Base-by-base conservation (phyloP, 2,113 vertebrate genomes). In the Oophaga pumilio region DNA sequence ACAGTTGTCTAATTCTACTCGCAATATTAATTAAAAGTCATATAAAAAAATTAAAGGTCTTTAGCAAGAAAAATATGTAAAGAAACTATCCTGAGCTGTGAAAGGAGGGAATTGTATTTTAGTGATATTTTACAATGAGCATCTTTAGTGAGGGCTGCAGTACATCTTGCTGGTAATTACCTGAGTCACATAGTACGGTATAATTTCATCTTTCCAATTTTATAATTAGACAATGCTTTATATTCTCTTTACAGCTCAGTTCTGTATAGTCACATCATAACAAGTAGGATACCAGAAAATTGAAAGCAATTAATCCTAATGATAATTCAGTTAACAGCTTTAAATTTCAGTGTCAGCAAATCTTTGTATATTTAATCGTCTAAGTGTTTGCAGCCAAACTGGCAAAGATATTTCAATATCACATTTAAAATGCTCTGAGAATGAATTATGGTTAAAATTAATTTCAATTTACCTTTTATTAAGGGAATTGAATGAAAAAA, bases 301-400 rank as follows among this genome's bases (percentile, higher is more conserved):
- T 26, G 0, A 81, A 81, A 8, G 33, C 79, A 49, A 82, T 82
- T 66, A 82, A 50, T 64, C 28, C 80, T 82, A 82, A 66, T 82
- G 62, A 82, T 66, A 22, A 66, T 64, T 66, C 22, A 13, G 33
- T 50, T 82, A 82, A 50, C 79, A 49, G 28, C 60, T 8, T 82
- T 43, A 66, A 20, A 82, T 4, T 8, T 1, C 28, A 50, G 7
- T 9, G 24, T 82, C 60, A 66, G 60, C 28, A 82, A 8, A 82
- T 68, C 60, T 64, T 64, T 50, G 43, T 33, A 18, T 10, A 59
- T 20, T 20, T 33, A 60, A 59, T 28, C 28, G 71, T 50, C 43
- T 49, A 13, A 49, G 71, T 56, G 17, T 60, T 80, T 60, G 77
- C 11, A 22, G 71, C 71, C 71, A 74, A 74, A 74, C 71, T 74